Conservation (phyloP, 2,113 vertebrate species). For the Mustela lutreola region DNA sequence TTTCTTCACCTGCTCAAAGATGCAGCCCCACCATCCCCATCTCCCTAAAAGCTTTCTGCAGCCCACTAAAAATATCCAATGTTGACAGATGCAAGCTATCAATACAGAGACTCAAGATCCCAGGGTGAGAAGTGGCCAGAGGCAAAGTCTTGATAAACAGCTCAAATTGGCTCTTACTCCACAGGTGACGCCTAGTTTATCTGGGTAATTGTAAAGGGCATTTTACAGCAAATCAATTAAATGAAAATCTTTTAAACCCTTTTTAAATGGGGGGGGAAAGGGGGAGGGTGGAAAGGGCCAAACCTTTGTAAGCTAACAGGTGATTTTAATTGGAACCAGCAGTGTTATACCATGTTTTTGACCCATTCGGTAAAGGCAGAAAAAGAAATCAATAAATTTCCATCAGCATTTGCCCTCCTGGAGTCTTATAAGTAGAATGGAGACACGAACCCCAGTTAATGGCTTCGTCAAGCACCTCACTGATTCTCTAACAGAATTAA, state of each 20-base stretch:
- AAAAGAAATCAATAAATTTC: slow-evolving; percentile 90
- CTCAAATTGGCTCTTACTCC: slow-evolving; percentile 99
- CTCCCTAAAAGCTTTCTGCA: slow-evolving; percentile 89
- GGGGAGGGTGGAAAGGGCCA: slow-evolving; percentile 75
- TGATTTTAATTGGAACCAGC: slow-evolving; percentile 98
- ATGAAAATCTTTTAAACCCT: slow-evolving; percentile 99
- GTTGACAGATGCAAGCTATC: slow-evolving; percentile 91
- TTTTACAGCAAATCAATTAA: slow-evolving; percentile 97
- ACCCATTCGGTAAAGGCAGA: slow-evolving; percentile 87
- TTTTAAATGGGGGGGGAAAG: slow-evolving; percentile 92
- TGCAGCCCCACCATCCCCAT: slow-evolving; percentile 67
- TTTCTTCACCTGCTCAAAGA: slow-evolving; percentile 81
- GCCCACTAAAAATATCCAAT: slow-evolving; percentile 90
- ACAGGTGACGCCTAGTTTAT: slow-evolving; percentile 94
- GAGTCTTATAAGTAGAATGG: slow-evolving; percentile 85
- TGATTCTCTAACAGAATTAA: slow-evolving; percentile 85
- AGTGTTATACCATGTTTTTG: slow-evolving; percentile 91
- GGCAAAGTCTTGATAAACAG: slow-evolving; percentile 97
- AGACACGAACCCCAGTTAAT: slow-evolving; percentile 84
- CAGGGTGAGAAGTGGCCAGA: slow-evolving; percentile 94
- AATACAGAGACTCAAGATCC: slow-evolving; percentile 91
- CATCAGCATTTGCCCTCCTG: slow-evolving; percentile 90
- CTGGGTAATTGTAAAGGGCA: slow-evolving; percentile 96
- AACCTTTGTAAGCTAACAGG: slow-evolving; percentile 98
- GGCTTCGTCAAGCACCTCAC: slow-evolving; percentile 84